These are phyloP conservation scores for Megaleporinus macrocephalus DNA, from an alignment of 2,113 vertebrate species.

Conservation along the genomic window DNA sequence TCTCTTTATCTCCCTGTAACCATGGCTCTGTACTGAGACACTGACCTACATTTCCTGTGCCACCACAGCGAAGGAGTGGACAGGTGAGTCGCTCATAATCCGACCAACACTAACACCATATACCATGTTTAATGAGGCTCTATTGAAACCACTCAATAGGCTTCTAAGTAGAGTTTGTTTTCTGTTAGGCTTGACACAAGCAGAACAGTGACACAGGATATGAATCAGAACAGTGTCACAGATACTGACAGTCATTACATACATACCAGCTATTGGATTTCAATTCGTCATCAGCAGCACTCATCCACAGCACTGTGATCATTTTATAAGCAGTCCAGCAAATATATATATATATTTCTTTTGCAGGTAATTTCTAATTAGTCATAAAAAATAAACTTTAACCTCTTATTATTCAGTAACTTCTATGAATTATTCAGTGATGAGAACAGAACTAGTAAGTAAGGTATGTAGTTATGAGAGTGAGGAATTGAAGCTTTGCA, in stretches of 20 bases:
- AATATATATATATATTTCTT: too few relatives aligned
- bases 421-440: too few relatives aligned
- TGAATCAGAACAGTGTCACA: constrained; percentile 41
- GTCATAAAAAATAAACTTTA: too few relatives aligned
- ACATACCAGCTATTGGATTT: constrained; percentile 22
- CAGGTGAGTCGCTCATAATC: constrained; percentile 7
- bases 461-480: too few relatives aligned
- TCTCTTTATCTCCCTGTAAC: neutral
- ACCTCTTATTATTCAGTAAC: too few relatives aligned
- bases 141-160: constrained; percentile 12
- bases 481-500: too few relatives aligned
- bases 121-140: neutral
- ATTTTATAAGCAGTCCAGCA: neutral
- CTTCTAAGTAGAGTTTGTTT: constrained; percentile 15
- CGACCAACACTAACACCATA: neutral
- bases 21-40: constrained; percentile 26
- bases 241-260: constrained; percentile 22
- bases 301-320: constrained; percentile 4
- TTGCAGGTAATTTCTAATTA: too few relatives aligned
- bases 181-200: neutral
- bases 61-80: neutral
- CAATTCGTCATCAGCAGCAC: constrained; percentile 11
- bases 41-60: constrained; percentile 52
- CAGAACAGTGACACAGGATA: constrained; percentile 20
- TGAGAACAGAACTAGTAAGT: too few relatives aligned